Base-by-base conservation (phyloP, 2,113 vertebrate species). In the Anser brachyrhynchus region DNA sequence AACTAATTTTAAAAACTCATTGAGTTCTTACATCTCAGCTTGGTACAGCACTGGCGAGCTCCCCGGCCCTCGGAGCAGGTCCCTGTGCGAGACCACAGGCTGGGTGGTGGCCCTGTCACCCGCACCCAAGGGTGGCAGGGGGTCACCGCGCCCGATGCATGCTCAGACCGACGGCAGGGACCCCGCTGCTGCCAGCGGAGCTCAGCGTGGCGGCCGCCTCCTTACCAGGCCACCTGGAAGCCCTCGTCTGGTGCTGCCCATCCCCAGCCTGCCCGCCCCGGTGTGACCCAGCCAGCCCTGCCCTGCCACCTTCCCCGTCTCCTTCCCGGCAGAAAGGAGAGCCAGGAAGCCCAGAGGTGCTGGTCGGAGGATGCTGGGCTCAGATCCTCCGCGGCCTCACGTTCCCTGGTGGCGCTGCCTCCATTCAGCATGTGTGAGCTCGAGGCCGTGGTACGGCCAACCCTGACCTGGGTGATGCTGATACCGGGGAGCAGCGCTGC, bases 81-180 rank as follows among this genome's bases (percentile, higher is more conserved):
- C 54, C 77, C 79, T 3, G 6, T 28, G 73, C 3, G 28, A 7
- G 21, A 33, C 46, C 5, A 7, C 51, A 61, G 82, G 64, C 65
- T 55, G 64, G 20, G 83, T 10, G 83, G 83, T 2, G 25, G 26
- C 69, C 43, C 2, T 6, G 35, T 35, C 11, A 4, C 70, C 74
- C 7, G 2, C 49, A 64, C 70, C 0, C 0, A 49, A 46, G 61
- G 73, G 81, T 72, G 29, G 46, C 20, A 49, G 46, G 46, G 46
- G 46, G 46, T 49, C 46, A 52, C 89, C 41, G 76, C 0, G 0
- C 13, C 43, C 35, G 54, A 77, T 4, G 22, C 44, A 41, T 0
- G 0, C 69, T 22, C 0, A 0, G 54, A 51, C 46, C 0, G 0
- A 90, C 2, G 21, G 66, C 66, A 55, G 1, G 2, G 0, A 0